Percentiles rank a stretch among this genome's conserved stretches.
These are phyloP conservation scores for Chymomyza caudatula DNA, from an alignment of 2,888 invertebrate species.

Conservation along the genomic window DNA sequence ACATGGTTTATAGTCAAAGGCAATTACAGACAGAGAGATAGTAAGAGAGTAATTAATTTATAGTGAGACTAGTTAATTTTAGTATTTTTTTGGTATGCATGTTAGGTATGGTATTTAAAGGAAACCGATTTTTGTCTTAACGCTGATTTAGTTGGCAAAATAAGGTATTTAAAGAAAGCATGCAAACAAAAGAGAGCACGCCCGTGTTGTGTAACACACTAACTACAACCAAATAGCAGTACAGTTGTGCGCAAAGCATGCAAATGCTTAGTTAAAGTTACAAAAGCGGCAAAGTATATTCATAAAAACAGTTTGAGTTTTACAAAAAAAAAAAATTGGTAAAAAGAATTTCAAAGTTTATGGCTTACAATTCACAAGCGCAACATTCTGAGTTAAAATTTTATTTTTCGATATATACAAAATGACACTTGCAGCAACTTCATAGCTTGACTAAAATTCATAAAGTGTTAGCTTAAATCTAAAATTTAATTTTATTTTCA, in stretches of 20 bases:
- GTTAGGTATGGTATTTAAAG: conserved; percentile 55
- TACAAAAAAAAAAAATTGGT: too few relatives aligned
- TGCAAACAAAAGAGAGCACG: not conserved
- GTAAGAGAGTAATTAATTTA: conserved; percentile 9
- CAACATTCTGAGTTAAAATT: not conserved
- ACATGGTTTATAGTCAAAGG: conserved; percentile 6
- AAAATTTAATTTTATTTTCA: conserved; percentile 37
- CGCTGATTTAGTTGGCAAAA: not conserved
- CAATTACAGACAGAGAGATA: conserved; percentile 13
- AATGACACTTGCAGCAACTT: conserved; percentile 77
- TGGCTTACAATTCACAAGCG: conserved; percentile 33
- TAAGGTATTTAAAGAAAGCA: conserved; percentile 1
- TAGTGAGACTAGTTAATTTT: conserved; percentile 16
- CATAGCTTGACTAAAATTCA: conserved; percentile 77
- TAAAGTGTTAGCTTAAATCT: conserved; percentile 65
- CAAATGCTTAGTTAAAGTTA: conserved; percentile 10
- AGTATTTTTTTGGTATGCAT: conserved; percentile 45
- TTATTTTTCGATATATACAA: conserved; percentile 13
- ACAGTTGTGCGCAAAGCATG: conserved; percentile 31
- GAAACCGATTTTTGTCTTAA: conserved; percentile 71
- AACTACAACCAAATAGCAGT: not conserved
- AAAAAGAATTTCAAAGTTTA: conserved; percentile 23
- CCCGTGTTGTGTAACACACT: conserved; percentile 31
- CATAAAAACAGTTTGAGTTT: conserved; percentile 19
- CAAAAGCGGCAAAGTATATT: conserved; percentile 10